Percentiles rank a stretch among this genome's conserved stretches.
Evolutionary conservation across 1,140 invertebrate species (phyloP).

Genomic region (Orius insidiosus): DNA sequence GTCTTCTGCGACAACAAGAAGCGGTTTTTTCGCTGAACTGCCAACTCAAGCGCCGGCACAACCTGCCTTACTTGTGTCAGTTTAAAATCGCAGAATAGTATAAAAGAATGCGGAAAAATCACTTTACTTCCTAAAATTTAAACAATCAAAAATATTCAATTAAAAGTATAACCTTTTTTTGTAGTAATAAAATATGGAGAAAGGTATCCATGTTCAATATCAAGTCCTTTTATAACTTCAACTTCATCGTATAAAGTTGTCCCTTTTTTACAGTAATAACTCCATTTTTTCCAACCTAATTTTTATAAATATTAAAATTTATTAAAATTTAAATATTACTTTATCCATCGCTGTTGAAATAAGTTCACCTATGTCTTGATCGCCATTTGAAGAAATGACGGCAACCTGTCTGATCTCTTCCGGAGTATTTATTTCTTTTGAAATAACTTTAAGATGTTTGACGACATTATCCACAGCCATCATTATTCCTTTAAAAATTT

Average conservation of each 20-base stretch:
- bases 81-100: slow-evolving; percentile 53
- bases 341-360: slow-evolving; percentile 60
- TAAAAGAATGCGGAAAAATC: slow-evolving; percentile 48
- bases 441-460: slow-evolving; percentile 40
- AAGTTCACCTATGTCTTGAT: slow-evolving; percentile 41
- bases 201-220: slow-evolving; percentile 60
- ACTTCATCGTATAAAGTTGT: slow-evolving; percentile 54
- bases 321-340: slow-evolving; percentile 33
- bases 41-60: slow-evolving; percentile 50
- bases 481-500: slow-evolving; percentile 1
- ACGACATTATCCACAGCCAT: slow-evolving; percentile 43
- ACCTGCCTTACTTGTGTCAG: slow-evolving; percentile 48
- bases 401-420: slow-evolving; percentile 62
- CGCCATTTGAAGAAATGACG: slow-evolving; percentile 61
- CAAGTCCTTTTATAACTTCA: slow-evolving; percentile 59
- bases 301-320: not conserved
- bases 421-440: slow-evolving; percentile 48
- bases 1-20: slow-evolving; percentile 64
- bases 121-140: slow-evolving; percentile 37
- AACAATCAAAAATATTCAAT: not conserved
- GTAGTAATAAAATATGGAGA: slow-evolving; percentile 61
- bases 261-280: slow-evolving; percentile 62
- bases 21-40: slow-evolving; percentile 45
- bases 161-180: slow-evolving; percentile 3
- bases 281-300: slow-evolving; percentile 47